Base-by-base conservation (phyloP, 1,140 invertebrate genomes). In the Nomia melanderi region DNA sequence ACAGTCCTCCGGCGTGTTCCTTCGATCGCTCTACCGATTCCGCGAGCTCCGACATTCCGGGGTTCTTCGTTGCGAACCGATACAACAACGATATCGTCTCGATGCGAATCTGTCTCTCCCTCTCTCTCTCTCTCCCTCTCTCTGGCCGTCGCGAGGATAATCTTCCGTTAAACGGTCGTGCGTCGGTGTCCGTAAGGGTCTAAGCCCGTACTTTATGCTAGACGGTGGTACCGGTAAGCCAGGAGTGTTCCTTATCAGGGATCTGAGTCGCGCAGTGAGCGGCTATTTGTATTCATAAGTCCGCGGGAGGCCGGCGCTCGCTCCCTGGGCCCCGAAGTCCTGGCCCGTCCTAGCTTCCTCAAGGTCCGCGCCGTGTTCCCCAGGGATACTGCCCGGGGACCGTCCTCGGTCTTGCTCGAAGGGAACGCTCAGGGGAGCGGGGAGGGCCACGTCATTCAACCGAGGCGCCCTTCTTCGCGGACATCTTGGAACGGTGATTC, bases 261-360 rank as follows among this genome's bases (percentile, higher is more conserved):
- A 92, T 92, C 91, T 89, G 90, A 91, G 90, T 91, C 88, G 90
- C 88, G 87, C 91, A 92, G 91, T 91, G 89, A 91, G 89, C 90
- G 86, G 91, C 90, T 92, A 92, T 92, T 92, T 92, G 91, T 92
- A 92, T 92, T 92, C 92, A 92, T 92, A 92, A 92, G 91, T 90
- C 92, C 83, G 88, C 92, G 88, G 92, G 92, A 92, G 92, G 91
- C 90, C 90, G 91, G 89, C 90, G 91, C 54, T 57, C 91, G 47
- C 47, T 91, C 77, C 80, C 76, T 77, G 84, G 54, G 73, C 77
- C 74, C 73, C 47, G 1, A 56, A n/a, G 41, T 63, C 57, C 62
- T 50, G 60, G 4, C 74, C 47, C 50, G 65, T 77, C 53, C 81
- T 77, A 73, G 74, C 78, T 77, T 36, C 67, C 62, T 77, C 54